Conservation (phyloP, 2,113 vertebrate genomes). For the Aphelocoma coerulescens region DNA sequence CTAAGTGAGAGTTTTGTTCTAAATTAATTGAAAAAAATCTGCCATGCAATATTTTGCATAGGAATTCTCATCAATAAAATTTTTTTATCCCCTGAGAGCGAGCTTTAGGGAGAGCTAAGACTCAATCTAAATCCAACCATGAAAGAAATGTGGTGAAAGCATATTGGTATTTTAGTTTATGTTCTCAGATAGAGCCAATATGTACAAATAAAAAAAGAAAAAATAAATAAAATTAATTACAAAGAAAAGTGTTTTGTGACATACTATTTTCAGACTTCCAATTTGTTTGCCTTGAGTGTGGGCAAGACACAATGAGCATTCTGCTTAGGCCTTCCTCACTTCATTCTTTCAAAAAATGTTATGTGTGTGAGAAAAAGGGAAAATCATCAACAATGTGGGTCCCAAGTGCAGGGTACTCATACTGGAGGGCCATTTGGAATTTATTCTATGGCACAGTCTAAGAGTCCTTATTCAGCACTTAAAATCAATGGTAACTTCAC, state of each 20-base stretch:
- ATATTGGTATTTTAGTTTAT: not conserved
- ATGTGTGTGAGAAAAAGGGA: not conserved
- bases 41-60: not conserved
- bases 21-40: not conserved
- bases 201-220: not conserved
- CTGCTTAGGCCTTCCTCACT: not conserved
- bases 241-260: not conserved
- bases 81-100: not conserved
- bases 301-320: not conserved
- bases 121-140: not conserved
- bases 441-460: not conserved
- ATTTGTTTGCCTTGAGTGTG: not conserved
- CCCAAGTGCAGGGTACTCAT: not conserved
- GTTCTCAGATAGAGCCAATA: not conserved
- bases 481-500: not conserved
- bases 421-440: not conserved
- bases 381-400: not conserved
- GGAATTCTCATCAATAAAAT: not conserved
- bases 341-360: not conserved
- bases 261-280: not conserved
- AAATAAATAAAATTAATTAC: not conserved
- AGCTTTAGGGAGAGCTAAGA: not conserved
- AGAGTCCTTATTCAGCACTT: not conserved
- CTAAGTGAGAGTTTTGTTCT: not conserved
- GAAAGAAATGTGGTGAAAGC: not conserved